These are phyloP conservation scores for Protobothrops flavoviridis DNA, from an alignment of 2,113 vertebrate genomes.

Conservation along the genomic window DNA sequence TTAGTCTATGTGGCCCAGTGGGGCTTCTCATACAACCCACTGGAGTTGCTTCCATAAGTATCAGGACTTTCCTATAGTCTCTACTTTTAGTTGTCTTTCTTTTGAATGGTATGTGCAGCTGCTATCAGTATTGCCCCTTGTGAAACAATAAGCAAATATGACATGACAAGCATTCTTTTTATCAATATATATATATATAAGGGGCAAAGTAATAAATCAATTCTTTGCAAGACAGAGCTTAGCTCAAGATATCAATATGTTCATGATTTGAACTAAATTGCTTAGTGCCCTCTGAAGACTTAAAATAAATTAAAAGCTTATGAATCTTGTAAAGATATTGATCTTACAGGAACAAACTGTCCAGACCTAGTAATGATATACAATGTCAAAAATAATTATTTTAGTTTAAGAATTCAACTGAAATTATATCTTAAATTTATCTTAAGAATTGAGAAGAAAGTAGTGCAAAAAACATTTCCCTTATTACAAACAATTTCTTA, in stretches of 20 bases:
- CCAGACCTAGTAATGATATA: not conserved
- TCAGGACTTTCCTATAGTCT: not conserved
- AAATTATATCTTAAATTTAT: not conserved
- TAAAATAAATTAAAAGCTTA: conserved; percentile 6
- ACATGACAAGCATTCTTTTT: not conserved
- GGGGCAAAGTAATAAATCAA: conserved; percentile 2
- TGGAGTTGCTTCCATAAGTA: not conserved
- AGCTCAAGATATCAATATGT: not conserved
- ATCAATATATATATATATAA: not conserved
- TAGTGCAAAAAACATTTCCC: not conserved
- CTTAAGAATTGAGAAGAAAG: not conserved
- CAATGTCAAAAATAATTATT: not conserved
- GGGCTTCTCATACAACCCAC: not conserved
- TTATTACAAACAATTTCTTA: not conserved
- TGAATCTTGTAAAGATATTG: not conserved
- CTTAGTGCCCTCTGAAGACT: not conserved
- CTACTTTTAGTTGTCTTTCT: not conserved
- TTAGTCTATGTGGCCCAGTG: not conserved
- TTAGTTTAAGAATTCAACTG: conserved; percentile 2
- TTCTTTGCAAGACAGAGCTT: not conserved
- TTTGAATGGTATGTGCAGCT: not conserved
- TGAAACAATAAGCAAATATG: not conserved
- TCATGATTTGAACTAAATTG: conserved; percentile 4
- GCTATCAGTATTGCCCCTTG: not conserved
- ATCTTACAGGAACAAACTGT: not conserved